Conservation (phyloP, 2,797 vertebrate genomes). For the Lindbergichthys nudifrons region DNA sequence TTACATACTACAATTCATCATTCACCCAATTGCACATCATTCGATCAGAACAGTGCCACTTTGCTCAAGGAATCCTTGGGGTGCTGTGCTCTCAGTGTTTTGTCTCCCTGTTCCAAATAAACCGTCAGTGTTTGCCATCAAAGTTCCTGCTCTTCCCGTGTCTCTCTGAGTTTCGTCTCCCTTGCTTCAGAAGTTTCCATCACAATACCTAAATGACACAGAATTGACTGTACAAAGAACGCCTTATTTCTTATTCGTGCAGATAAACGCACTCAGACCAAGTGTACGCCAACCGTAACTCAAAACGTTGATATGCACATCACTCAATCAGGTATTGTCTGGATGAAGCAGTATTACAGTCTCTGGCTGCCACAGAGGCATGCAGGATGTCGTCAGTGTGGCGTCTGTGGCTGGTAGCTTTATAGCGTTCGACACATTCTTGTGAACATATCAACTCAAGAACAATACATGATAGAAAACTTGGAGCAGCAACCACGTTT, state of each 20-base stretch:
- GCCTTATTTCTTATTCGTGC: not conserved
- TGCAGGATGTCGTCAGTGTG: slow-evolving; percentile 1
- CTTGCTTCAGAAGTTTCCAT: too few relatives aligned
- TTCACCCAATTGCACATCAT: too few relatives aligned
- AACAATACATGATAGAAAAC: slow-evolving; percentile 19
- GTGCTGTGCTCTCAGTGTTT: too few relatives aligned
- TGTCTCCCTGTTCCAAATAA: too few relatives aligned
- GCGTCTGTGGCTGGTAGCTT: not conserved
- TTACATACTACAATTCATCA: too few relatives aligned
- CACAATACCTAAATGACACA: not conserved
- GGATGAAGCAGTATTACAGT: not conserved
- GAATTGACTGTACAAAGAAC: not conserved
- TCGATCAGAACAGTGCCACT: too few relatives aligned
- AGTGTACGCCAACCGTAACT: not conserved
- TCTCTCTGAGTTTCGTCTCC: too few relatives aligned
- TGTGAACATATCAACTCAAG: not conserved
- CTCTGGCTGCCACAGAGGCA: not conserved
- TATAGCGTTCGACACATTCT: slow-evolving; percentile 7
- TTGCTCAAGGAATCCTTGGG: too few relatives aligned
- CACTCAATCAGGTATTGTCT: not conserved
- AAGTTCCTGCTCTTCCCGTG: too few relatives aligned
- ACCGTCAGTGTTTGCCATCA: too few relatives aligned
- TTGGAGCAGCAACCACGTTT: not conserved
- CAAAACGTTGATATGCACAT: not conserved
- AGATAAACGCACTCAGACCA: not conserved